A percentile compares a stretch with the other conserved stretches of the same genome.
Conservation (phyloP, 2,113 vertebrate species). For the Platysternon megacephalum region DNA sequence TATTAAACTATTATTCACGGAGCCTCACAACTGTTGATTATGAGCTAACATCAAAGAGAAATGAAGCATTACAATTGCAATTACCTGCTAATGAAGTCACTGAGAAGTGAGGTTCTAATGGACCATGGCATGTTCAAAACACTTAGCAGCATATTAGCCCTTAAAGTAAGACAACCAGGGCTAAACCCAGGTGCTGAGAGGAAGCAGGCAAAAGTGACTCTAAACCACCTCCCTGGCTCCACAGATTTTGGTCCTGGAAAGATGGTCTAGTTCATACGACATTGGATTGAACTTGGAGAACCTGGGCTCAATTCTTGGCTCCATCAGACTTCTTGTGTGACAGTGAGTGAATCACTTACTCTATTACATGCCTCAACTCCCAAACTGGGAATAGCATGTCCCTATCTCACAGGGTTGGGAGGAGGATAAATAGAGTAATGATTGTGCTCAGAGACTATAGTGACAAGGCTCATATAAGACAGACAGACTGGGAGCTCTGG, state of each 20-base stretch:
- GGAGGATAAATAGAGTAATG: not conserved
- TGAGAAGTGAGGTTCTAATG: not conserved
- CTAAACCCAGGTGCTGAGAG: not conserved
- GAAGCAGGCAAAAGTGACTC: not conserved
- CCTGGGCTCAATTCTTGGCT: not conserved
- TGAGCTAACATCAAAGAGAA: slow-evolving; percentile 8
- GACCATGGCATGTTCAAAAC: not conserved
- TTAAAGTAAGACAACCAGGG: slow-evolving; percentile 9
- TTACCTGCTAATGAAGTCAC: slow-evolving; percentile 4
- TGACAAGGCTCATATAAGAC: not conserved
- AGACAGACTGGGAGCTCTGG: not conserved
- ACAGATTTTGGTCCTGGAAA: not conserved
- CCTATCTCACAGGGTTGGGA: not conserved
- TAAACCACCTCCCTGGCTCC: not conserved
- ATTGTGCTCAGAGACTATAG: not conserved
- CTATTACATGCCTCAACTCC: not conserved
- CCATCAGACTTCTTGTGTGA: not conserved
- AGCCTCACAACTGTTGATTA: not conserved
- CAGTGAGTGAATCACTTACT: slow-evolving; percentile 6
- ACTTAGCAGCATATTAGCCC: not conserved
- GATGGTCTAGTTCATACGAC: not conserved
- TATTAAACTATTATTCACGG: not conserved
- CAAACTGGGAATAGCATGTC: not conserved
- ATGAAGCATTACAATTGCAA: not conserved
- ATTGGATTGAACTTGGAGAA: not conserved